Base-by-base conservation (phyloP, 2,888 invertebrate species). In the Colostygia pectinataria region DNA sequence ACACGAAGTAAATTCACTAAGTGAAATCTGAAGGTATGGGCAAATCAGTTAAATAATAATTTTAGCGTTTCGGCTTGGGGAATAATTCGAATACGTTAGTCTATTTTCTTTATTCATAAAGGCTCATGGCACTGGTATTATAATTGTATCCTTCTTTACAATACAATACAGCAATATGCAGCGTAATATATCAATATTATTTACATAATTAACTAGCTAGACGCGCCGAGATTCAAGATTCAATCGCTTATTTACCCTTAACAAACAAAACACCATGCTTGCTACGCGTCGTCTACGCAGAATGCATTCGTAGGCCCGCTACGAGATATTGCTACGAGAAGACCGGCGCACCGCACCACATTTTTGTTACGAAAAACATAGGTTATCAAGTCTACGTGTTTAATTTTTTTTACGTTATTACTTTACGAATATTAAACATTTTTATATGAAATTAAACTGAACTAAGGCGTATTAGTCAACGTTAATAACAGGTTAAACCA, bases 281-380 rank as follows among this genome's bases (percentile, higher is more conserved):
- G 48, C 41, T 37, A 48, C 41, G 29, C 20, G 10, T 14, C 25
- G 14, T 18, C 37, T 38, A 49, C 48, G 42, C 23, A 6, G 14
- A 20, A 18, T 14, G 5, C 18, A 6, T 38, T 27, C 27, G 32
- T 43, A 49, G 42, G 20, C 27, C 37, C 7, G 27, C 42, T 48
- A 48, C 48, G 42, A 32, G 20, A 12, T 10, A 7, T 10, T 9
- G 27, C 36, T 45, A 45, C 37, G 31, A 31, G 14, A 28, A 12
- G 4, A 32, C 1, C 5, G 6, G 6, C 10, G 6, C 9, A 14
- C n/a, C 3, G n/a, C n/a, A n/a, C n/a, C n/a, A n/a, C 18, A 4
- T 4, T 18, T 18, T 18, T 18, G 18, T 4, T 18, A 18, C 18
- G 18, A 3, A 18, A 18, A 18, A 3, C 18, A n/a, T n/a, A n/a